phyloP scores from a whole-genome alignment of 1,140 invertebrate genomes.

The Scaptomyza montana region DNA sequence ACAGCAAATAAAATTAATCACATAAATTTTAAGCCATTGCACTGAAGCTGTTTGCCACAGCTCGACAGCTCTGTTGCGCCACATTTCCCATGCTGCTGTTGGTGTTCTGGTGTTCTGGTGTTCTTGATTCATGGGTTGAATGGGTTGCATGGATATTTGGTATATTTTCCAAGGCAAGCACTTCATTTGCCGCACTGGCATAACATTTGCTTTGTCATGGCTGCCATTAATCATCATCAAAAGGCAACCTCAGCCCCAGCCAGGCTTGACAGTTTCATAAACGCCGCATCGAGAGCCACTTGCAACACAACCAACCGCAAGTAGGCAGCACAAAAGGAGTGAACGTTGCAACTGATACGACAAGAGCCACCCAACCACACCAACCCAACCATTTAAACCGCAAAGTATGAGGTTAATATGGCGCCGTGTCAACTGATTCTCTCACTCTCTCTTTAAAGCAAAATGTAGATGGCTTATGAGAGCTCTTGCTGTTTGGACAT shows the following conservation, averaged over 20 bases:
- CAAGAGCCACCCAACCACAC: background rate
- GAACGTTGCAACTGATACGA: constrained; percentile 62
- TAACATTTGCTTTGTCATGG: constrained; percentile 77
- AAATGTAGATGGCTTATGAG: constrained; percentile 65
- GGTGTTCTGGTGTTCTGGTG: constrained; percentile 4
- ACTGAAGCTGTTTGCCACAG: constrained; percentile 30
- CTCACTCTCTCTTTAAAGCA: constrained; percentile 55
- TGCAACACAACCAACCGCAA: constrained; percentile 63
- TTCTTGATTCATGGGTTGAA: background rate
- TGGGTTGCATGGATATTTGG: constrained; percentile 2
- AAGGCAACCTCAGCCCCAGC: constrained; percentile 29
- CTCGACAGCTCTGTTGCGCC: constrained; percentile 16
- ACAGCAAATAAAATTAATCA: constrained; percentile 64
- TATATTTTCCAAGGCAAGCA: constrained; percentile 26
- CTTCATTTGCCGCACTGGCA: constrained; percentile 45
- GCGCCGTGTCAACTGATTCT: background rate
- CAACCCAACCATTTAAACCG: constrained; percentile 16
- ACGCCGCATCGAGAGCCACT: constrained; percentile 58
- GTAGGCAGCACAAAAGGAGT: constrained; percentile 56
- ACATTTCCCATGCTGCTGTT: constrained; percentile 18
- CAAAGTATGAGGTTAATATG: constrained; percentile 75
- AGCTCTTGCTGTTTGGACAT: constrained; percentile 67
- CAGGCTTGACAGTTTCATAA: constrained; percentile 75
- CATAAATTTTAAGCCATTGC: constrained; percentile 27
- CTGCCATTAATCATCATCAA: constrained; percentile 75